Evolutionary conservation across 2,113 vertebrate species (phyloP).

Genomic region (Leucopternis melanops): DNA sequence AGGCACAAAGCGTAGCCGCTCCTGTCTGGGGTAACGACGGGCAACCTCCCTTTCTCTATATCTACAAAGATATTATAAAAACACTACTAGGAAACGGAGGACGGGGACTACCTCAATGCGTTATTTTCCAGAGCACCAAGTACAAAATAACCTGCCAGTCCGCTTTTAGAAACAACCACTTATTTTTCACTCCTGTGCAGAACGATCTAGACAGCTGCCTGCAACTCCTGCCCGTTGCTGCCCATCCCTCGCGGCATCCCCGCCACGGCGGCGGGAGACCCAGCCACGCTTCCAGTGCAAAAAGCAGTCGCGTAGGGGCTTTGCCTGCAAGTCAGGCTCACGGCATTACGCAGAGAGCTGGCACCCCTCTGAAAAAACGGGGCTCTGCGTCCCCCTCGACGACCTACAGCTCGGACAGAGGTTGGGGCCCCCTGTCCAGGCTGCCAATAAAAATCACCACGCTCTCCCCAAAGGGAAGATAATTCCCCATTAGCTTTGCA

Average conservation of each 20-base stretch:
- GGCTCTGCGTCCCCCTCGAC: not conserved
- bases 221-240: not conserved
- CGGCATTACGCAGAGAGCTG: not conserved
- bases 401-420: not conserved
- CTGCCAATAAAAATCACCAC: not conserved
- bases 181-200: not conserved
- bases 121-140: not conserved
- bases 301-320: rapidly evolving
- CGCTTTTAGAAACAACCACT: not conserved
- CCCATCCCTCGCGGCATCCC: not conserved
- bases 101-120: not conserved
- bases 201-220: not conserved
- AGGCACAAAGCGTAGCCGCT: not conserved
- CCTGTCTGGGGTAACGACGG: not conserved
- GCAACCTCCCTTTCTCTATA: not conserved
- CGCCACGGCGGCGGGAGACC: rapidly evolving
- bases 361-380: not conserved
- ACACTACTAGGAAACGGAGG: not conserved
- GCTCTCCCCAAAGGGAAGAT: not conserved
- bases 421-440: not conserved
- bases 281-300: not conserved
- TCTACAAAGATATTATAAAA: not conserved
- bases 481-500: not conserved
- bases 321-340: not conserved
- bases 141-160: not conserved